phyloP scores from a whole-genome alignment of 2,888 invertebrate species.

The Phengaris alcon region DNA sequence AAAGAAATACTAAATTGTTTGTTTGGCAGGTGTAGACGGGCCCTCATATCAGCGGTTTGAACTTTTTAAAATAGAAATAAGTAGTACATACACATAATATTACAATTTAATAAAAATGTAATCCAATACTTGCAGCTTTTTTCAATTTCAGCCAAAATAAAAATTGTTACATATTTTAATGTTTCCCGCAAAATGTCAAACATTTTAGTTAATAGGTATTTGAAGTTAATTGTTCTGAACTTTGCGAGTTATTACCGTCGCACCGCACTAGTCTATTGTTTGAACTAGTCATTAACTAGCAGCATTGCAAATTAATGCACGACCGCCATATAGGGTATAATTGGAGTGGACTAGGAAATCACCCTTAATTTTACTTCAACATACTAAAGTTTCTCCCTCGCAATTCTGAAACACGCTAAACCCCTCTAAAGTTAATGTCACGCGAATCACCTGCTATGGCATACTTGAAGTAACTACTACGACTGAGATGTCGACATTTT shows the following conservation, averaged over 20 bases:
- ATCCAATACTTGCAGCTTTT: no score
- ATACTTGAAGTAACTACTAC: not conserved
- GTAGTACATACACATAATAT: no score
- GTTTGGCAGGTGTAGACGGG: no score
- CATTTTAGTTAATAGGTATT: not conserved
- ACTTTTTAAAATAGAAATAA: no score
- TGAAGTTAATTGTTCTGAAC: constrained; percentile 11
- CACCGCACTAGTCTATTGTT: constrained; percentile 17
- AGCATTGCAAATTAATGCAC: constrained; percentile 1
- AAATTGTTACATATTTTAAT: not conserved
- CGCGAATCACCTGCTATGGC: not conserved
- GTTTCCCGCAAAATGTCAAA: not conserved
- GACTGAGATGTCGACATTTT: constrained; percentile 14
- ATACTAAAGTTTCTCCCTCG: not conserved
- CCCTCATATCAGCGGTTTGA: no score
- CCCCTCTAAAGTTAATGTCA: not conserved
- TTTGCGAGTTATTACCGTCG: constrained; percentile 17
- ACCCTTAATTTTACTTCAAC: not conserved
- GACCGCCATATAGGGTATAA: not conserved
- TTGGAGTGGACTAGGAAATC: constrained; percentile 8
- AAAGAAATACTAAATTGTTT: no score
- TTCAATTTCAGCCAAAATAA: not conserved
- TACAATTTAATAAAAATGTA: no score
- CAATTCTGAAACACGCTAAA: not conserved
- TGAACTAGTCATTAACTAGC: constrained; percentile 1